Base-by-base conservation (phyloP, 2,888 invertebrate species). In the Elaeidobius kamerunicus region DNA sequence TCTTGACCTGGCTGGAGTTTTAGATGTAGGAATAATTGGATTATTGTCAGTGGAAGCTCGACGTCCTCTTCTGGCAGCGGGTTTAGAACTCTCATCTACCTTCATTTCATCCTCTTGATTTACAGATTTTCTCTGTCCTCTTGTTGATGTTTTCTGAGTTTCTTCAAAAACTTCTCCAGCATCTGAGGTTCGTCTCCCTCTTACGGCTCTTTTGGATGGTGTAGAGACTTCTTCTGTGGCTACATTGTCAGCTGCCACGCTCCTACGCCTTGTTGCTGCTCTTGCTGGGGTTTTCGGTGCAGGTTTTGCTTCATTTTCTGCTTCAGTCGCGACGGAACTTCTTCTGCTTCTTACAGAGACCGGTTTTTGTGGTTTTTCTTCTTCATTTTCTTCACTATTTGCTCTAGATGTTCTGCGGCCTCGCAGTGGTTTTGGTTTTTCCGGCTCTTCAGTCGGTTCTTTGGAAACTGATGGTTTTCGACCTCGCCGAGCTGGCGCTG, bases 31-130 rank as follows among this genome's bases (percentile, higher is more conserved):
- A 6, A 34, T 38, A 41, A 47, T 48, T 11, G 55, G 23, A 16
- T 58, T 56, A 5, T 19, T 17, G 17, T 61, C 62, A 9, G 46
- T 45, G n/a, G 61, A 61, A 3, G 61, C 9, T 17, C 57, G 43
- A 27, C 61, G 54, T n/a, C 46, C 43, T 30, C 54, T 57, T 52
- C 60, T 52, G n/a, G 52, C 43, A 2, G 36, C 27, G 19, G 43
- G 46, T 46, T 57, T 52, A 14, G 27, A 12, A 14, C 27, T 30
- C n/a, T 53, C 50, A 12, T 54, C 44, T 9, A 3, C 35, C 45
- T 45, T 53, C 36, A 9, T 20, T 20, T 32, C 35, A 30, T 35
- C 30, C 50, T 59, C 35, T 32, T 32, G 42, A 38, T 55, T 54
- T n/a, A 45, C 43, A 3, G 58, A 59, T 15, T 17, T 39, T 39